A percentile compares a stretch with the other conserved stretches of the same genome.
These are phyloP conservation scores for Micromussa lordhowensis DNA, from an alignment of 92 coral and sea anemone genomes.

Conservation along the genomic window DNA sequence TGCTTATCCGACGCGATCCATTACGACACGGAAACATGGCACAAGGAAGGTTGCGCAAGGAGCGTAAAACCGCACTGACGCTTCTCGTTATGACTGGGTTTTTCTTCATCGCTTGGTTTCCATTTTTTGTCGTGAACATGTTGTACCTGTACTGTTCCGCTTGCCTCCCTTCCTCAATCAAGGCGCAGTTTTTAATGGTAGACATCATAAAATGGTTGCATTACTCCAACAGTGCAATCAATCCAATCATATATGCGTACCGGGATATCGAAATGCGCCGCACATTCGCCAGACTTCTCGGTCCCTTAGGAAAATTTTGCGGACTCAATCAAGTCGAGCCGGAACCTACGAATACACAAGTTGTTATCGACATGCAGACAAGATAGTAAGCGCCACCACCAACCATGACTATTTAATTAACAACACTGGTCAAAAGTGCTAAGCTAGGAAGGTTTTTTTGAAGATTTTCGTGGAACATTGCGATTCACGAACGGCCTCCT, in stretches of 20 bases:
- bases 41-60: slow-evolving; percentile 58
- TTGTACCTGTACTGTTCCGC: slow-evolving; percentile 48
- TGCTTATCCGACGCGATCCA: slow-evolving; percentile 48
- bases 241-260: slow-evolving; percentile 88
- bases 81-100: slow-evolving; percentile 76
- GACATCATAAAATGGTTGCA: slow-evolving; percentile 92
- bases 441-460: too few species aligned
- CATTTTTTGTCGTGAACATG: slow-evolving; percentile 75
- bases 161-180: slow-evolving; percentile 48
- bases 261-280: slow-evolving; percentile 82
- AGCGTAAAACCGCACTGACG: slow-evolving; percentile 85
- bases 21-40: slow-evolving; percentile 14
- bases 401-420: too few species aligned
- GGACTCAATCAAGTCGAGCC: slow-evolving; percentile 17
- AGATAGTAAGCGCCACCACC: not conserved
- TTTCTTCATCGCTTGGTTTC: slow-evolving; percentile 86
- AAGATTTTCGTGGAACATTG: not conserved
- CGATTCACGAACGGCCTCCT: not conserved
- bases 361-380: slow-evolving; percentile 12
- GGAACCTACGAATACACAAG: not conserved
- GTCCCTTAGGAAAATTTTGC: slow-evolving; percentile 24
- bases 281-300: slow-evolving; percentile 57
- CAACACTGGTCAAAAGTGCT: too few species aligned
- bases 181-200: slow-evolving; percentile 41
- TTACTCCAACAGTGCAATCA: slow-evolving; percentile 87